These are phyloP conservation scores for Cotesia glomerata DNA, from an alignment of 1,140 invertebrate species.

Conservation along the genomic window DNA sequence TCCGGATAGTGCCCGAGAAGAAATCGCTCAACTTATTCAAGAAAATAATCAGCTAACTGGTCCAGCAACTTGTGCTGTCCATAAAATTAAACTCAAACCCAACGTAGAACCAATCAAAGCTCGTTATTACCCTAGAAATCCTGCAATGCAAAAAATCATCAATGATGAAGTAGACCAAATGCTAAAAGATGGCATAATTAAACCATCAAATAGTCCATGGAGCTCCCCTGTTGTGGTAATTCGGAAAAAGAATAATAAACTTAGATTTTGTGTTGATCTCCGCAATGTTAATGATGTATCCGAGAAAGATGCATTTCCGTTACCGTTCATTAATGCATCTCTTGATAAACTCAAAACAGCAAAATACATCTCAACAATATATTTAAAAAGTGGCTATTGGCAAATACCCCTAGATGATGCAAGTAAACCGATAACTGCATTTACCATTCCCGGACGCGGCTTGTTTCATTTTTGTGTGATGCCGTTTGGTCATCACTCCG, in stretches of 20 bases:
- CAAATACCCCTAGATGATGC: conserved; percentile 34
- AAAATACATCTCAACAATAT: conserved; percentile 49
- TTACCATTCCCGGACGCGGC: conserved; percentile 34
- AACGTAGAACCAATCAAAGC: conserved; percentile 44
- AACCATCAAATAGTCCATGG: no score
- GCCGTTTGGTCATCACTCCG: conserved; percentile 48
- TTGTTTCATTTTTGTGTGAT: conserved; percentile 45
- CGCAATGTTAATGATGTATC: conserved; percentile 55
- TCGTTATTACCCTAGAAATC: conserved; percentile 41
- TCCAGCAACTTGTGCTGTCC: conserved; percentile 24
- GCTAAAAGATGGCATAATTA: no score
- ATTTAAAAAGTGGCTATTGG: conserved; percentile 34
- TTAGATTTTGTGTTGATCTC: conserved; percentile 61
- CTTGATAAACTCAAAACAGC: conserved; percentile 52
- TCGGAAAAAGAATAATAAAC: no score
- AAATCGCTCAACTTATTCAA: neutral
- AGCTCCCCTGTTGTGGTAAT: no score
- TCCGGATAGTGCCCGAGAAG: no score
- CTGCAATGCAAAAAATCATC: neutral
- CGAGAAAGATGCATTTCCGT: conserved; percentile 54
- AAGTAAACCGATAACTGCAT: conserved; percentile 26
- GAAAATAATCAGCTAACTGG: neutral
- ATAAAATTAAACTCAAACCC: conserved; percentile 43
- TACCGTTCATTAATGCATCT: conserved; percentile 60
- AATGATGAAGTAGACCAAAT: no score